These are phyloP conservation scores for Drosophila auraria DNA, from an alignment of 1,140 invertebrate species.

Conservation along the genomic window DNA sequence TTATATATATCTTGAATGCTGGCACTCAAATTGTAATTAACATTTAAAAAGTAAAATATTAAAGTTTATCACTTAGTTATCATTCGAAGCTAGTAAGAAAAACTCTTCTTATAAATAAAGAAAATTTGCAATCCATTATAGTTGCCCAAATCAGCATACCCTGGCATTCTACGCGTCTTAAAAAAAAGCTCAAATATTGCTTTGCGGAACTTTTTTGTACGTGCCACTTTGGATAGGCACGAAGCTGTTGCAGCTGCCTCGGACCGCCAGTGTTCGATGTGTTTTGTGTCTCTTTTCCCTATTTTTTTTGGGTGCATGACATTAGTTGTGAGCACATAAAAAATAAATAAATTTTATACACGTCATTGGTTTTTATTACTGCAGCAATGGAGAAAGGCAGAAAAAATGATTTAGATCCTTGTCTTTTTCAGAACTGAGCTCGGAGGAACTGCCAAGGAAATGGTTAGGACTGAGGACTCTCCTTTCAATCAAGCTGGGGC, in stretches of 20 bases:
- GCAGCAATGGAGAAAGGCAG: slow-evolving; percentile 52
- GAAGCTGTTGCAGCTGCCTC: slow-evolving; percentile 63
- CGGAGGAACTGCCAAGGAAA: background rate
- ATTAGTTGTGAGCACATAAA: slow-evolving; percentile 81
- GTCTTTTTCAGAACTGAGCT: slow-evolving; percentile 20
- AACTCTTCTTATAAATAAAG: background rate
- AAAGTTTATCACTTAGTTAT: too few species aligned
- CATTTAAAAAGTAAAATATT: too few species aligned
- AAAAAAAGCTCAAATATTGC: slow-evolving; percentile 71
- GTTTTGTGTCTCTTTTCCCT: slow-evolving; percentile 27
- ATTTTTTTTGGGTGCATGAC: slow-evolving; percentile 52
- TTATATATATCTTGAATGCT: too few species aligned
- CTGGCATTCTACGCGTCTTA: background rate
- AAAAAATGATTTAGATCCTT: slow-evolving; percentile 66
- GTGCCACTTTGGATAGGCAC: slow-evolving; percentile 67
- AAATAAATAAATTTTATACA: slow-evolving; percentile 81
- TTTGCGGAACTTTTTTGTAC: slow-evolving; percentile 77
- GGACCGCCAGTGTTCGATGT: slow-evolving; percentile 44
- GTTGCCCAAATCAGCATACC: slow-evolving; percentile 11
- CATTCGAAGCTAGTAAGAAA: background rate
- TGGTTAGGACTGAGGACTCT: background rate
- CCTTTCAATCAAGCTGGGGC: slow-evolving; percentile 32
- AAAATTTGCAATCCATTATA: background rate
- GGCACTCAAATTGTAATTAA: too few species aligned
- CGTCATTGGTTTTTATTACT: slow-evolving; percentile 81